Evolutionary conservation across 2,797 vertebrate genomes (phyloP).

Genomic region (Acropternis orthonyx): DNA sequence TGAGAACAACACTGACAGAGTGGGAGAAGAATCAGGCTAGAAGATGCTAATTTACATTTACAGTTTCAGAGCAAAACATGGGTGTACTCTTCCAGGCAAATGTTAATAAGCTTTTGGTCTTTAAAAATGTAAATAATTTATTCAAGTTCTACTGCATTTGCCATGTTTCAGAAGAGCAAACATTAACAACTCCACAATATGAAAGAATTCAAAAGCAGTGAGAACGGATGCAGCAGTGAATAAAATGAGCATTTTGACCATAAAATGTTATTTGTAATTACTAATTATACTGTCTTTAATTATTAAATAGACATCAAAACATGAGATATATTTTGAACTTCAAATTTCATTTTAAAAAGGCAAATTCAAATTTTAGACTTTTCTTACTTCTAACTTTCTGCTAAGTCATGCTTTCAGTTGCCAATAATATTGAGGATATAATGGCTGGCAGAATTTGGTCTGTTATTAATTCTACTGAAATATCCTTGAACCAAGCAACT

Average conservation of each 20-base stretch:
- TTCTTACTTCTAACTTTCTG: not conserved
- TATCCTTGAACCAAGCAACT: not conserved
- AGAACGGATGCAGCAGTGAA: not conserved
- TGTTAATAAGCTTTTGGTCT: slow-evolving; percentile 29
- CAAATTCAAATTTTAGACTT: not conserved
- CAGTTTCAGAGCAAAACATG: not conserved
- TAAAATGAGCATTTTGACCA: not conserved
- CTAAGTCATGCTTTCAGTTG: not conserved
- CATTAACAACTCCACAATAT: not conserved
- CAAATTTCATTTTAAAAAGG: not conserved
- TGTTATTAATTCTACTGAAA: not conserved
- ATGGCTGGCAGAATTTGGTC: not conserved
- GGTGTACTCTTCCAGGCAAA: slow-evolving; percentile 18
- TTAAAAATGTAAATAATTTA: slow-evolving; percentile 51
- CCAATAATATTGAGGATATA: not conserved
- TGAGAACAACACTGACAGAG: not conserved
- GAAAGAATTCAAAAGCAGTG: not conserved
- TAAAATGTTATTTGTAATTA: not conserved
- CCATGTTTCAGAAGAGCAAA: not conserved
- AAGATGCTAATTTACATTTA: not conserved
- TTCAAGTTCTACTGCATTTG: not conserved
- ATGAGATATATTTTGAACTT: not conserved
- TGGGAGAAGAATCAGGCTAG: not conserved
- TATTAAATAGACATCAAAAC: not conserved
- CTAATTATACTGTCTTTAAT: not conserved